Evolutionary conservation across 2,888 invertebrate genomes (phyloP).

Genomic region (Darwinula stevensoni): DNA sequence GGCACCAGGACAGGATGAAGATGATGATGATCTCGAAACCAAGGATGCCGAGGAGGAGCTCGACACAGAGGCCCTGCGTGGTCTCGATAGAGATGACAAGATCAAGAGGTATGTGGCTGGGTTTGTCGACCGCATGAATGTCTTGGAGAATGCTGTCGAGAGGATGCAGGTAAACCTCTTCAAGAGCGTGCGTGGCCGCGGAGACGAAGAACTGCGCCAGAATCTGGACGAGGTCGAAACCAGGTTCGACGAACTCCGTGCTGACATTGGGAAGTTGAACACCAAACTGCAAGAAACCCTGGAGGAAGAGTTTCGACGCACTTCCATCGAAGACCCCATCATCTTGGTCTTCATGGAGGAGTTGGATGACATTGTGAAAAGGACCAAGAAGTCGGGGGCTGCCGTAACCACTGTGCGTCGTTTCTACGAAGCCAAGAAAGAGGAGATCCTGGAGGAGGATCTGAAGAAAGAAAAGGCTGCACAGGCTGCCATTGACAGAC

Average conservation of each 20-base stretch:
- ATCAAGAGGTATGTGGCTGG: not conserved
- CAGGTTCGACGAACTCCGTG: too few species aligned
- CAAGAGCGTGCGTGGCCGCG: not conserved
- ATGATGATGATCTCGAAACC: too few species aligned
- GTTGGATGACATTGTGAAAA: not conserved
- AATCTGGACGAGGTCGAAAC: too few species aligned
- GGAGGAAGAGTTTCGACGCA: not conserved
- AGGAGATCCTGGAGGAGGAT: not conserved
- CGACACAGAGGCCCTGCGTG: not conserved
- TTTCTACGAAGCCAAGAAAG: not conserved
- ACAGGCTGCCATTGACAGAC: not conserved
- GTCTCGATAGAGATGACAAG: not conserved
- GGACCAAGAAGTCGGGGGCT: not conserved
- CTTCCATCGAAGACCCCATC: not conserved
- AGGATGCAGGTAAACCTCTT: not conserved
- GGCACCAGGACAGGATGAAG: too few species aligned
- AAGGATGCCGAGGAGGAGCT: not conserved
- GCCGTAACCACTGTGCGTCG: not conserved
- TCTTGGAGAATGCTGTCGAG: not conserved
- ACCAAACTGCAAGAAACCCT: not conserved
- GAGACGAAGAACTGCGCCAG: too few species aligned
- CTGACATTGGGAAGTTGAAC: not conserved
- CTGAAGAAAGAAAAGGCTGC: not conserved
- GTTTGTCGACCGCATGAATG: not conserved
- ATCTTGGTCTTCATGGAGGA: not conserved